Conservation (phyloP, 2,797 vertebrate species). For the Poeciliopsis turneri region DNA sequence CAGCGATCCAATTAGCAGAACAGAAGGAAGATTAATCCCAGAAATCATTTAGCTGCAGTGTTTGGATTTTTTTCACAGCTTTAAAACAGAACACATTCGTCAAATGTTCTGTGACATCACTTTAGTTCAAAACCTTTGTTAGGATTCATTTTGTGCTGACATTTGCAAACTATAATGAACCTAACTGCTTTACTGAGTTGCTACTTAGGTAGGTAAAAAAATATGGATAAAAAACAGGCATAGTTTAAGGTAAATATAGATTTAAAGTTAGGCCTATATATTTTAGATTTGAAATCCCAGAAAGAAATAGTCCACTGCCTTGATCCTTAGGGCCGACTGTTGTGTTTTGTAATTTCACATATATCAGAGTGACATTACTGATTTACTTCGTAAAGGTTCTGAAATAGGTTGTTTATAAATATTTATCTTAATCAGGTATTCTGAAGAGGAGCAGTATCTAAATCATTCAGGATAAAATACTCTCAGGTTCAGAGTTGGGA, state of each 20-base stretch:
- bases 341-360: not conserved
- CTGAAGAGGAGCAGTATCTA: not conserved
- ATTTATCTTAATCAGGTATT: not conserved
- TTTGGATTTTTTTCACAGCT: conserved; percentile 61
- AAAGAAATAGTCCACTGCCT: not conserved
- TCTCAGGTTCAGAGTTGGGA: not conserved
- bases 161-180: not conserved
- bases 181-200: conserved; percentile 13
- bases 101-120: conserved; percentile 32
- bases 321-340: not conserved
- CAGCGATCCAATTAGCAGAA: conserved; percentile 68
- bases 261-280: conserved; percentile 45
- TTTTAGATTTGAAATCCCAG: conserved; percentile 57
- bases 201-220: conserved; percentile 4
- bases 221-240: too few species aligned
- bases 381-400: not conserved
- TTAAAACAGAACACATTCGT: conserved; percentile 59
- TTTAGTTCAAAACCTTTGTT: conserved; percentile 24
- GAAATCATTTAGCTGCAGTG: conserved; percentile 62
- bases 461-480: not conserved
- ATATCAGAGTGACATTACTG: not conserved
- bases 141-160: conserved; percentile 9
- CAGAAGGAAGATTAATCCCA: conserved; percentile 50
- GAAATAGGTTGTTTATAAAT: not conserved
- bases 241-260: too few species aligned